These are phyloP conservation scores for Solea solea DNA, from an alignment of 2,113 vertebrate genomes.

Conservation along the genomic window DNA sequence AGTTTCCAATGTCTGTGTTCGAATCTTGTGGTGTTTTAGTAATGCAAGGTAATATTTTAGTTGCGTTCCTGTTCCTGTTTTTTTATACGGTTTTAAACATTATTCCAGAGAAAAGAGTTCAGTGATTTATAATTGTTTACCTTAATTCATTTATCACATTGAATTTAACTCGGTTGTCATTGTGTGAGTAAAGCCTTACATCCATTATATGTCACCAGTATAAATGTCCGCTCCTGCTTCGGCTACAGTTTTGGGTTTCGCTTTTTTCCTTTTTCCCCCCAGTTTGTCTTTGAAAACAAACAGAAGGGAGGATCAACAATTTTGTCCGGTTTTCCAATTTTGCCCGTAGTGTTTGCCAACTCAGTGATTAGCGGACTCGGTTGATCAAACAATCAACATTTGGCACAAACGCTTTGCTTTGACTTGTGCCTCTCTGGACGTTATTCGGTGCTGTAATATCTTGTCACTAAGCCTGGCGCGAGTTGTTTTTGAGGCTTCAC, in stretches of 20 bases:
- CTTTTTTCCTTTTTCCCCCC: constrained; percentile 28
- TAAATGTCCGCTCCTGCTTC: constrained; percentile 2
- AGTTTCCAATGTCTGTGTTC: too few species aligned
- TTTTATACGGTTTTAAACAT: too few species aligned
- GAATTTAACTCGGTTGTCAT: too few species aligned
- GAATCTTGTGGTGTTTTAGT: too few species aligned
- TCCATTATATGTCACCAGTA: background rate
- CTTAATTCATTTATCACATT: too few species aligned
- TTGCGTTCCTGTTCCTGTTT: too few species aligned
- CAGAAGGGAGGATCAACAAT: constrained; percentile 58
- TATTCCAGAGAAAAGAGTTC: too few species aligned
- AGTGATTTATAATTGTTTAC: too few species aligned
- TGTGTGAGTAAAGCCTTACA: too few species aligned
- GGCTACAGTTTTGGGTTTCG: constrained; percentile 35
- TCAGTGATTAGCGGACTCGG: constrained; percentile 11
- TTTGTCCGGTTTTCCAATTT: constrained; percentile 25
- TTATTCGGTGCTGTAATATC: background rate
- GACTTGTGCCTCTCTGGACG: constrained; percentile 2
- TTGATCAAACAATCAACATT: constrained; percentile 46
- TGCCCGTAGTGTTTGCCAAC: constrained; percentile 24
- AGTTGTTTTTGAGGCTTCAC: background rate
- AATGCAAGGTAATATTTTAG: too few species aligned
- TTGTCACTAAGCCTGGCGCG: background rate
- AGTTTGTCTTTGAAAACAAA: constrained; percentile 13
- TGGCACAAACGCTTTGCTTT: constrained; percentile 12